These are phyloP conservation scores for Philonicus albiceps DNA, from an alignment of 2,888 invertebrate genomes.

Conservation along the genomic window DNA sequence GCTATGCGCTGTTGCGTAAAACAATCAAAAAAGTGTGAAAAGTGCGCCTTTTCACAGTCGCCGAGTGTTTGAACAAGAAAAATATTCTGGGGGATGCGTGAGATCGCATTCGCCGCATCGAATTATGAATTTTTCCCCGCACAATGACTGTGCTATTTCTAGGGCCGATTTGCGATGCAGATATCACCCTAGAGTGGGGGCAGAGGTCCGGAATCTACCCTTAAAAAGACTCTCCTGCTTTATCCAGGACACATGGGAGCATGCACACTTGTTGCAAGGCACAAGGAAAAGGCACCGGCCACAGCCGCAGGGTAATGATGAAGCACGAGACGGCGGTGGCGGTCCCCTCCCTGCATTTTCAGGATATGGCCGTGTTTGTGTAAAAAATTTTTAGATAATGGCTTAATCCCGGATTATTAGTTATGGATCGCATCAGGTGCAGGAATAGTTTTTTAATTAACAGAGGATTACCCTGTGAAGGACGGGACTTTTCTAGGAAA, in stretches of 20 bases:
- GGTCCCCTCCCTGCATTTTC: not conserved
- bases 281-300: not conserved
- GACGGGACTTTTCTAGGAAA: not conserved
- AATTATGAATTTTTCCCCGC: slow-evolving; percentile 42
- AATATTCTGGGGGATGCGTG: slow-evolving; percentile 30
- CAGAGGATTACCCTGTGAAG: slow-evolving; percentile 42
- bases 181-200: slow-evolving; percentile 2
- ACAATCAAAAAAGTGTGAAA: slow-evolving; percentile 48
- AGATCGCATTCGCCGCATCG: slow-evolving; percentile 44
- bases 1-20: slow-evolving; percentile 41
- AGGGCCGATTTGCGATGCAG: slow-evolving; percentile 4
- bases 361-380: not conserved
- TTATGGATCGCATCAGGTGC: slow-evolving; percentile 48
- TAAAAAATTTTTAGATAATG: slow-evolving; percentile 42
- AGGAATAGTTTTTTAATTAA: slow-evolving; percentile 49
- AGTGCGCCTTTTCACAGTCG: slow-evolving; percentile 23
- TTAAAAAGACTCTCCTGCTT: not conserved
- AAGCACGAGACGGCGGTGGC: not conserved
- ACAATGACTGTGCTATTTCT: slow-evolving; percentile 4
- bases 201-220: not conserved
- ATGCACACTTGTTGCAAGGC: slow-evolving; percentile 48
- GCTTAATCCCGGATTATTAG: slow-evolving; percentile 48
- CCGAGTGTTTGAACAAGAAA: slow-evolving; percentile 15
- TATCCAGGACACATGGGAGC: slow-evolving; percentile 43
- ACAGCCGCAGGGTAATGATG: not conserved